A percentile compares a stretch with the other conserved stretches of the same genome.
phyloP scores from a whole-genome alignment of 2,797 vertebrate genomes.

The Hybognathus amarus region DNA sequence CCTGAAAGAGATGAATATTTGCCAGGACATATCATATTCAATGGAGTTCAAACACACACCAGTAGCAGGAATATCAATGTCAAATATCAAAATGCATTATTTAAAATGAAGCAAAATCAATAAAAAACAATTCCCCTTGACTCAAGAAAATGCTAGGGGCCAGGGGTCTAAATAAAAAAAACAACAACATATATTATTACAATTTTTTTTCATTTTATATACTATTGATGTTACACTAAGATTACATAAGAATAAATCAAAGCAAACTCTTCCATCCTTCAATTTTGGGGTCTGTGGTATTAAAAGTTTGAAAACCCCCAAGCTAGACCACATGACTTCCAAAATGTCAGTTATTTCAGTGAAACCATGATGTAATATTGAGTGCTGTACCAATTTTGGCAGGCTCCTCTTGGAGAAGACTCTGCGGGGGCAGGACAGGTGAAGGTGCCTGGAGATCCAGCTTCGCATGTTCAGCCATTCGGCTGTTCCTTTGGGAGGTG shows the following conservation, averaged over 20 bases:
- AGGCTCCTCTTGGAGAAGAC: slow-evolving; percentile 88
- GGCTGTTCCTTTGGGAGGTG: slow-evolving; percentile 83
- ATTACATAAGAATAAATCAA: background rate
- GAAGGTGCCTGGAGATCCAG: slow-evolving; percentile 94
- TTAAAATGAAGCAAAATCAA: background rate
- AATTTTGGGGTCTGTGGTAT: background rate
- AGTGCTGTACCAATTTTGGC: slow-evolving; percentile 47
- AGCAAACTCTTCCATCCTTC: background rate
- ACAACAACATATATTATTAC: background rate
- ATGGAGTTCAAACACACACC: background rate
- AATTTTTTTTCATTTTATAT: background rate
- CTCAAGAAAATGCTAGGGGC: background rate
- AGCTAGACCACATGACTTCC: background rate
- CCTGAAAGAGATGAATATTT: background rate
- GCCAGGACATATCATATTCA: background rate
- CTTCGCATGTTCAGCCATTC: slow-evolving; percentile 97
- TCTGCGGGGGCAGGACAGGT: slow-evolving; percentile 89
- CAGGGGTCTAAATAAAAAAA: background rate
- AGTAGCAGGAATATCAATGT: background rate
- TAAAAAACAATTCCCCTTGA: background rate
- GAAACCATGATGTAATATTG: slow-evolving; percentile 6
- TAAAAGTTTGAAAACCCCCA: background rate
- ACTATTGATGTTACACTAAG: background rate
- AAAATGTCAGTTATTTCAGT: background rate
- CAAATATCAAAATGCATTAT: background rate